These are phyloP conservation scores for Magallana nippona DNA, from an alignment of 2,888 invertebrate species.

Conservation along the genomic window DNA sequence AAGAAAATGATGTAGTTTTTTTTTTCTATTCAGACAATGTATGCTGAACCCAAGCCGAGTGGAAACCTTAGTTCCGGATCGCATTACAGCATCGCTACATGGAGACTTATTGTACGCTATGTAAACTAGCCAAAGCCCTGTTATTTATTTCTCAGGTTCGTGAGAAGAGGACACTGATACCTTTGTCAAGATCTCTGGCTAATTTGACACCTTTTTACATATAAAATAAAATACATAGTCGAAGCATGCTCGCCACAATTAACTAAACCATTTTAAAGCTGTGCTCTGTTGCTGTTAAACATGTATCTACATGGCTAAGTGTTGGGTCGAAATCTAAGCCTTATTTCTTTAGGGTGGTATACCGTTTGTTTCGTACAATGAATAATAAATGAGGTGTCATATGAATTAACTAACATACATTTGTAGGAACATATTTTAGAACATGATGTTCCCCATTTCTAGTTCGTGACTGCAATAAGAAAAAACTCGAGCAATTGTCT, in stretches of 20 bases:
- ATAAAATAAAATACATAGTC: background rate
- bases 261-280: background rate
- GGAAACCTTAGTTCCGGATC: background rate
- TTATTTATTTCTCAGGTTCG: conserved; percentile 30
- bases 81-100: conserved; percentile 27
- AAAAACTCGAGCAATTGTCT: background rate
- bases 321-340: background rate
- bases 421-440: conserved; percentile 16
- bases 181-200: background rate
- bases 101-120: conserved; percentile 6
- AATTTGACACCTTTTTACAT: conserved; percentile 14
- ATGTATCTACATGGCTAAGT: background rate
- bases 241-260: conserved; percentile 23
- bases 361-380: background rate
- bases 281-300: background rate
- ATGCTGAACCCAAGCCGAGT: background rate
- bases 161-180: background rate
- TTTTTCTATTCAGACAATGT: background rate
- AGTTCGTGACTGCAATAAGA: background rate
- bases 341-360: background rate
- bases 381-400: background rate
- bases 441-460: background rate
- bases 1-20: too few relatives aligned
- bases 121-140: background rate
- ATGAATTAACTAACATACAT: conserved; percentile 7